These are phyloP conservation scores for Halcyon chelicuti DNA, from an alignment of 2,797 vertebrate species.

Conservation along the genomic window DNA sequence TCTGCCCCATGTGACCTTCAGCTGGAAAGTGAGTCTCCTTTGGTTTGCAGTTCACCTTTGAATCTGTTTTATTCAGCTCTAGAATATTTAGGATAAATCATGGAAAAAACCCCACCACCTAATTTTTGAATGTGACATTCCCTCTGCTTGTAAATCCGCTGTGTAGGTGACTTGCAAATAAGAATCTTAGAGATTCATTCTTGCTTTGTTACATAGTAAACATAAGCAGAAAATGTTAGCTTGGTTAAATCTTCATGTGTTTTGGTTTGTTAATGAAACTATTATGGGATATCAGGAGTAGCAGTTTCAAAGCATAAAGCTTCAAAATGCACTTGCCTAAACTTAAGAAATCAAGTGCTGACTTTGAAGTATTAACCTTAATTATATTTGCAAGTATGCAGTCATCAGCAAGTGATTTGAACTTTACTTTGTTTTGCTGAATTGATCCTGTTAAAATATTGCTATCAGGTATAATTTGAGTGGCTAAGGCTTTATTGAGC, in stretches of 20 bases:
- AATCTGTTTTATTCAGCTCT: background rate
- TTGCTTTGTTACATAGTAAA: background rate
- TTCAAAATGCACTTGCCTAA: background rate
- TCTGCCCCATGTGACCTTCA: background rate
- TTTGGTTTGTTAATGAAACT: background rate
- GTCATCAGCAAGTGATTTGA: background rate
- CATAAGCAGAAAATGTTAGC: background rate
- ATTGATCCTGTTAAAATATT: background rate
- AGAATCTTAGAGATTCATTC: background rate
- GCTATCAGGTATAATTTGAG: background rate
- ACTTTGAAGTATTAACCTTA: conserved; percentile 17
- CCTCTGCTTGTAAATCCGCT: background rate
- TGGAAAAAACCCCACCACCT: background rate
- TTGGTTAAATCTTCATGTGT: background rate
- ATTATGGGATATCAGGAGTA: background rate
- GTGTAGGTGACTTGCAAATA: background rate
- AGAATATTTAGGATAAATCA: background rate
- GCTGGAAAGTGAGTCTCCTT: background rate
- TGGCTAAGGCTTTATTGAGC: background rate
- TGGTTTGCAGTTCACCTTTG: background rate
- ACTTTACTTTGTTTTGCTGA: conserved; percentile 7
- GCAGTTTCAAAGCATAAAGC: background rate
- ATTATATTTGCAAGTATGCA: background rate
- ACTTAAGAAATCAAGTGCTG: background rate
- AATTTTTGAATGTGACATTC: background rate